These are phyloP conservation scores for Leptopterna dolabrata DNA, from an alignment of 2,888 invertebrate genomes.

Conservation along the genomic window DNA sequence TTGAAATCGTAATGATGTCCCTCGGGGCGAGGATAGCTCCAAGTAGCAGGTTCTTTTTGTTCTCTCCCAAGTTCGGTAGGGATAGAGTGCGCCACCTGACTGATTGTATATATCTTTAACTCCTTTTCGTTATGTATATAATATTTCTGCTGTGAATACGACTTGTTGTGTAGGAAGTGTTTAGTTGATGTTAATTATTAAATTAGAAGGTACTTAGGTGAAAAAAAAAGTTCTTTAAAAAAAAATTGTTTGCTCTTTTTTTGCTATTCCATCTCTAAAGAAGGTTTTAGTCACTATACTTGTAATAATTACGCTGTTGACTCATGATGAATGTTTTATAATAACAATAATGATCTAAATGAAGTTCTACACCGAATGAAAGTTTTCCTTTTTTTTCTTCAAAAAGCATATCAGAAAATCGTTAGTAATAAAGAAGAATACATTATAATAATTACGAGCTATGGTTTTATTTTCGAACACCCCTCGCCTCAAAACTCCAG, in stretches of 20 bases:
- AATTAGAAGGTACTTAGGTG: conserved; percentile 6
- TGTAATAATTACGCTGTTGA: conserved; percentile 13
- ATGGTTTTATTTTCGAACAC: neutral
- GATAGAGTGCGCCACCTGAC: conserved; percentile 54
- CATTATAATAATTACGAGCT: conserved; percentile 7
- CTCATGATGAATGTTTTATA: neutral
- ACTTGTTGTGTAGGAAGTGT: conserved; percentile 43
- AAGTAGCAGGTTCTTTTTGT: neutral
- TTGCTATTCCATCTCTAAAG: neutral
- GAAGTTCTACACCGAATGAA: neutral
- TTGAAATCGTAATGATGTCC: neutral
- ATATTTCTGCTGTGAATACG: conserved; percentile 47
- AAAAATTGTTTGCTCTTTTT: neutral
- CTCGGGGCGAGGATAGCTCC: neutral
- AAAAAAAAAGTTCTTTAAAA: neutral
- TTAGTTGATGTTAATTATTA: conserved; percentile 30
- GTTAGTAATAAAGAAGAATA: conserved; percentile 6
- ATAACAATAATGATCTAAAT: neutral
- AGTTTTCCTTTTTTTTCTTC: neutral
- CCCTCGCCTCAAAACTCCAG: no score
- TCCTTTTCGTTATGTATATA: conserved; percentile 45
- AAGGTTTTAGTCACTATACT: conserved; percentile 4
- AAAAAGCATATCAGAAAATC: conserved; percentile 35
- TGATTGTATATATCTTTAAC: conserved; percentile 55
- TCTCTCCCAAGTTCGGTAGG: conserved; percentile 39